A percentile compares a stretch with the other conserved stretches of the same genome.
Conservation (phyloP, 2,888 invertebrate genomes). For the Aelia acuminata region DNA sequence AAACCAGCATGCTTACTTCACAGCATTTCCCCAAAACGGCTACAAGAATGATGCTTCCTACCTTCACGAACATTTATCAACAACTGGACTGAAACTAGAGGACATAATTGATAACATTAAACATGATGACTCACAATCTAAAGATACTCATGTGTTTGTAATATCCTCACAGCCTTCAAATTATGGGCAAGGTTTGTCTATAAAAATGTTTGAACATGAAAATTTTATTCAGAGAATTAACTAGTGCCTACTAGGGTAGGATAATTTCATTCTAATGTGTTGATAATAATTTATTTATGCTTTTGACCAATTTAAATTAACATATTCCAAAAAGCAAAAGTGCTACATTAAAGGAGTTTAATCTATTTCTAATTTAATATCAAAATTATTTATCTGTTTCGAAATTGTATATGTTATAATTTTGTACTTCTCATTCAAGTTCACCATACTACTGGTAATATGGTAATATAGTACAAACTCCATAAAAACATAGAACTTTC, state of each 20-base stretch:
- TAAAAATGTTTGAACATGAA: constrained; percentile 7
- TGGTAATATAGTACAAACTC: too few species aligned
- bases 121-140: constrained; percentile 64
- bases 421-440: neutral
- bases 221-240: neutral
- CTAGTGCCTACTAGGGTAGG: neutral
- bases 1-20: constrained; percentile 58
- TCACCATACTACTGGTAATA: too few species aligned
- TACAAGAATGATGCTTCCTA: constrained; percentile 49
- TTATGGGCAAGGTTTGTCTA: constrained; percentile 64
- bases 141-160: constrained; percentile 63
- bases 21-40: constrained; percentile 12
- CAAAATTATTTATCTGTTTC: neutral
- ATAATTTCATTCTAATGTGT: neutral
- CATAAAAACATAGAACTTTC: too few species aligned
- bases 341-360: neutral
- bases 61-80: constrained; percentile 49
- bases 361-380: neutral
- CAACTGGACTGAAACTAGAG: constrained; percentile 60
- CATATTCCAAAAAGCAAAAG: neutral
- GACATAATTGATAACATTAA: constrained; percentile 64
- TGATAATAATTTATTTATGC: neutral
- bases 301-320: neutral
- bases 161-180: constrained; percentile 63
- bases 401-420: neutral